phyloP scores from a whole-genome alignment of 2,797 vertebrate genomes.

The Tinamus major region DNA sequence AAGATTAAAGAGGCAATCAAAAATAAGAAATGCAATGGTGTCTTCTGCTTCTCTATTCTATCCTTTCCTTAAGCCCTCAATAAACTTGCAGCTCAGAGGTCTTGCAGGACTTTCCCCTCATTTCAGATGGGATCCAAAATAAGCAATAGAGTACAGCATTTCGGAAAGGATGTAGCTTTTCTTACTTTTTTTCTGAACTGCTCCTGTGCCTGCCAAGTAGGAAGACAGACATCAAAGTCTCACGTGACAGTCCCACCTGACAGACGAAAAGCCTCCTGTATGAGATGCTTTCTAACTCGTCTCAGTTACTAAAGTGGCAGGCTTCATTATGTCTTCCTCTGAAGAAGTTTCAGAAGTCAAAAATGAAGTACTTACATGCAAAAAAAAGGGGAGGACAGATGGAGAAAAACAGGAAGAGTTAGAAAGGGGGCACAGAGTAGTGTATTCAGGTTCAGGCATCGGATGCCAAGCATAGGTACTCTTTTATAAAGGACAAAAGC shows the following conservation, averaged over 20 bases:
- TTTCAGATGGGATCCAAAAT: background rate
- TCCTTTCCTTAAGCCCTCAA: background rate
- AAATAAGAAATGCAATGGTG: background rate
- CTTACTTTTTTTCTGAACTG: background rate
- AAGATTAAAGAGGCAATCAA: background rate
- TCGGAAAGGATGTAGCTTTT: background rate
- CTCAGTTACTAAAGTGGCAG: background rate
- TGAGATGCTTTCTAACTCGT: background rate
- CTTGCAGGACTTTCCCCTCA: background rate
- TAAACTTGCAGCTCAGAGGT: background rate
- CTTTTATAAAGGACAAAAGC: background rate
- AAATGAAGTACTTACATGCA: background rate
- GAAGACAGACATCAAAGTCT: background rate
- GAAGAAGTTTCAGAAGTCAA: background rate
- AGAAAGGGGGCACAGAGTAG: background rate
- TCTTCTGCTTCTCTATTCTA: background rate
- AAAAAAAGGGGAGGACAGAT: background rate
- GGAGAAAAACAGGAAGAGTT: background rate
- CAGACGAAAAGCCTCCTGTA: background rate
- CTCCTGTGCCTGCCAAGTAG: background rate
- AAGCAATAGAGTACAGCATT: background rate
- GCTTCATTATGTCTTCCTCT: background rate
- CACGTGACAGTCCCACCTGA: fast-evolving
- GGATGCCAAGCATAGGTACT: background rate
- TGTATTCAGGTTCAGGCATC: background rate